Base-by-base conservation (phyloP, 2,113 vertebrate species). In the Menidia beryllina region DNA sequence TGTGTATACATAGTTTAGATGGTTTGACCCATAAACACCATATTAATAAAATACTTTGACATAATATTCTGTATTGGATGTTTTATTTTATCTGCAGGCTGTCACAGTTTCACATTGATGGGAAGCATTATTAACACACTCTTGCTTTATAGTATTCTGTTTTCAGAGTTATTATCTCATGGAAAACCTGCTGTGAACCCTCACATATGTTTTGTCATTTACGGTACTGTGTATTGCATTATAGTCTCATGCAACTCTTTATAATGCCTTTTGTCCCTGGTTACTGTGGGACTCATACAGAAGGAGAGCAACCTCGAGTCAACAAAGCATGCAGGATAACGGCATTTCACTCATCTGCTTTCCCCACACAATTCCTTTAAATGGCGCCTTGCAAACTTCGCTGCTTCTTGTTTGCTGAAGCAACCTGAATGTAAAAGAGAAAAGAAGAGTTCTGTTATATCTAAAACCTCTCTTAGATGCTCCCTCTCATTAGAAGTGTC, bases 351-450 rank as follows among this genome's bases (percentile, higher is more conserved):
- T 48, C 24, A 36, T 72, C 56, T 72, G 74, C 73, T 49, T 57
- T 79, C 72, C 83, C 49, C 64, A 62, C 62, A 73, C 82, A 69
- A 74, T 61, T 53, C 81, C 84, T 80, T 89, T 69, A 85, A 58
- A 78, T 65, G 66, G 64, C 2, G 49, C 77, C 83, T 74, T 89
- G 77, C 81, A 89, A 81, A 85, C 83, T 79, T 56, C 56, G 77
- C 77, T 89, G 85, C 49, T 90, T 92, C 86, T 88, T 91, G 83
- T 77, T 91, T 82, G 86, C 86, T 38, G 85, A 78, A 67, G 85
- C 77, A 39, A 90, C 85, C 89, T 89, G 57, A 59, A 56, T 50
- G 77, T 20, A 67, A n/a, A 59, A 72, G 45, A 51, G 48, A 61
- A 26, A 68, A 70, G 17, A 61, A 3, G 30, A 30, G 30, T 41